Base-by-base conservation (phyloP, 2,888 invertebrate species). In the Crocallis elinguaria region DNA sequence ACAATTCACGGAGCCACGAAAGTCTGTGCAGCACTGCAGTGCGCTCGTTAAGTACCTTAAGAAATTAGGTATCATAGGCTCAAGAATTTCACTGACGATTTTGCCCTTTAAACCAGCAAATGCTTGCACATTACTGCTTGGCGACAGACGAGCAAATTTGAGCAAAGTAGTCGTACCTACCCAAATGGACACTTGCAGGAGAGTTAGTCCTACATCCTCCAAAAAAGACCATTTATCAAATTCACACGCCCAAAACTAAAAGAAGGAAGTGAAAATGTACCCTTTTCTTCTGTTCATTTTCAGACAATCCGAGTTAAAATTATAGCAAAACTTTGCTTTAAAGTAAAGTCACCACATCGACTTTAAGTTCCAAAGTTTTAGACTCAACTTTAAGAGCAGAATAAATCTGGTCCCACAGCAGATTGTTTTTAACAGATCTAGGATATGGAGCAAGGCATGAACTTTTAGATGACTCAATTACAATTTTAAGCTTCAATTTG, bases 401-500 rank as follows among this genome's bases (percentile, higher is more conserved):
- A 81, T 80, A 81, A 81, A 79, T 81, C 72, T 75, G 67, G 71
- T 60, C 23, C 70, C 66, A 58, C 55, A 58, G 65, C 67, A 70
- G 71, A 80, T 77, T 80, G 77, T 78, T 80, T 48, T 79, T 74
- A 72, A 74, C 68, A 68, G 49, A 63, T 50, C 37, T 43, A 3
- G 19, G 3, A 23, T 32, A 39, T 57, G 62, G 66, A 51, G 3
- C 42, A 57, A 63, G 13, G 8, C 6, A 27, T 36, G 43, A 48
- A 21, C 19, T 30, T 46, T 16, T 19, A 6, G 6, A 19, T 3
- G 19, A 6, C n/a, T n/a, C n/a, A n/a, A n/a, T n/a, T n/a, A n/a
- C n/a, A n/a, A n/a, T n/a, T n/a, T n/a, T n/a, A n/a, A n/a, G n/a
- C n/a, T n/a, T n/a, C n/a, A n/a, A n/a, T n/a, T n/a, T n/a, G n/a